phyloP scores from a whole-genome alignment of 1,140 invertebrate genomes.

The Platorchestia sp. region DNA sequence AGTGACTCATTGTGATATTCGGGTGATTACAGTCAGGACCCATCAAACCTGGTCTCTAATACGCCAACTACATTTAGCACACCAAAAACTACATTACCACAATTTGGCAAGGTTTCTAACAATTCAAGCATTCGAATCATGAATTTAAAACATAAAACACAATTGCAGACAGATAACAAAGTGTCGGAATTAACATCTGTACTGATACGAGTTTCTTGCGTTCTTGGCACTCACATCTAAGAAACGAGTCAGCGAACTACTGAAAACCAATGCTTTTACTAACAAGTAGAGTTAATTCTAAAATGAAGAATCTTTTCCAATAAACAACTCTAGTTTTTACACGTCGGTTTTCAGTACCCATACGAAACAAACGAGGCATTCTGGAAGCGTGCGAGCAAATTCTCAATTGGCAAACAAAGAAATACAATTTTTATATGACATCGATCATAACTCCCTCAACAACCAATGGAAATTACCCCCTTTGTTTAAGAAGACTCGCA shows the following conservation, averaged over 20 bases:
- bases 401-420: background rate
- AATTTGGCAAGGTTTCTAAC: background rate
- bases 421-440: no score
- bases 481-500: no score
- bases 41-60: background rate
- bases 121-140: background rate
- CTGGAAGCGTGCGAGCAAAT: background rate
- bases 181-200: background rate
- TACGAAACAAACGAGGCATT: background rate
- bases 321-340: background rate
- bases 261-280: background rate
- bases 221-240: background rate
- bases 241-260: background rate
- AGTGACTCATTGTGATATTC: background rate
- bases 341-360: background rate
- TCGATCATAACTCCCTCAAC: no score
- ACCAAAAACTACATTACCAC: background rate
- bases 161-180: background rate
- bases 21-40: background rate
- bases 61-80: background rate
- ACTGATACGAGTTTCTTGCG: background rate
- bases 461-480: no score
- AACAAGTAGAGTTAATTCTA: background rate
- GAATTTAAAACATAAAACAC: background rate
- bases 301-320: background rate